A percentile compares a stretch with the other conserved stretches of the same genome.
phyloP scores from a whole-genome alignment of 2,888 invertebrate species.

The Ormyrus rosae region DNA sequence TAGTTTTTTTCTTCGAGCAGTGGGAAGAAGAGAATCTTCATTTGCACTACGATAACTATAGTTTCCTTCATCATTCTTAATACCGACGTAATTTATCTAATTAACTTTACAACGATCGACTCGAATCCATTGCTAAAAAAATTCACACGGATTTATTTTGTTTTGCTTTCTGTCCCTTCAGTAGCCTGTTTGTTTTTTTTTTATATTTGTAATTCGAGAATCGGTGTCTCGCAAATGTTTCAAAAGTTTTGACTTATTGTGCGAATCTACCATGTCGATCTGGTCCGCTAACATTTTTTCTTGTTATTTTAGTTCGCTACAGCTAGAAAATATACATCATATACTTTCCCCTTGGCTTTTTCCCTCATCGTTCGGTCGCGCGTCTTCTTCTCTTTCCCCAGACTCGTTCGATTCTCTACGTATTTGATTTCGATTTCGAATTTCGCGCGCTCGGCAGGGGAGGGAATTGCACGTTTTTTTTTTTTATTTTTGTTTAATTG shows the following conservation, averaged over 20 bases:
- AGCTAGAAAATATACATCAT: slow-evolving; percentile 56
- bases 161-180: slow-evolving; percentile 4
- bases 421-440: slow-evolving; percentile 36
- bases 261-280: slow-evolving; percentile 56
- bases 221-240: slow-evolving; percentile 47
- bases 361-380: slow-evolving; percentile 30
- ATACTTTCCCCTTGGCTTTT: slow-evolving; percentile 51
- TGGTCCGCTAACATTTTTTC: slow-evolving; percentile 57
- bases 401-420: background rate
- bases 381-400: slow-evolving; percentile 18
- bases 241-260: slow-evolving; percentile 57
- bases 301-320: slow-evolving; percentile 51
- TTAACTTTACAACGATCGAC: slow-evolving; percentile 31
- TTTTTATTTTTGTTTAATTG: slow-evolving; percentile 33
- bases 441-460: slow-evolving; percentile 31
- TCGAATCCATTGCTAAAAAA: slow-evolving; percentile 24
- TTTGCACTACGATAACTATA: background rate
- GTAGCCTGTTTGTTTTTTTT: slow-evolving; percentile 9
- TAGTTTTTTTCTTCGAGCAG: background rate
- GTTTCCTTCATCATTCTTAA: background rate
- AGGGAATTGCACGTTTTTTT: slow-evolving; percentile 54
- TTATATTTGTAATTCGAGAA: slow-evolving; percentile 42
- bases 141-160: slow-evolving; percentile 16
- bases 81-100: slow-evolving; percentile 8
- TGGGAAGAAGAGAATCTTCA: slow-evolving; percentile 18